Evolutionary conservation across 2,113 vertebrate species (phyloP), one percentile per base, ranked within the genome.

Genomic region (Ameiurus melas): DNA sequence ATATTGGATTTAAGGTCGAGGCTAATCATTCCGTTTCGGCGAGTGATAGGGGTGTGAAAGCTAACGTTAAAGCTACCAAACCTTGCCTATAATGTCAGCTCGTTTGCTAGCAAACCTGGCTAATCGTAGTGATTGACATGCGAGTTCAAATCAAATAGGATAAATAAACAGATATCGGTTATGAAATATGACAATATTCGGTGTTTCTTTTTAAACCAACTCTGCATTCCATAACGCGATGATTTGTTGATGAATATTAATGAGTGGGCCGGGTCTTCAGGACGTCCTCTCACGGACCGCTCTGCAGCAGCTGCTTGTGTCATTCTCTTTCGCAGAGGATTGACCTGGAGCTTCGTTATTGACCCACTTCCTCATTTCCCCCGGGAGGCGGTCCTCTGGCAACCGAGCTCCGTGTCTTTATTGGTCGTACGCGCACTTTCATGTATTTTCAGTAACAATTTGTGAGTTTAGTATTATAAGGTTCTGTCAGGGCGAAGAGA

Each of bases 231-330:
- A 71, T 33, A 73, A 8, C 4, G 19, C 25, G 25, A 19, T 51
- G 12, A 12, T 51, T 43, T 47, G 8, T 77, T 30, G 14, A 13
- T 12, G 51, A 78, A 36, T n/a, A 79, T 25, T 86, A 78, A 86
- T 14, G 20, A 68, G n/a, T 1, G 62, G n/a, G 9, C 60, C 0
- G n/a, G 25, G 68, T 33, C 43, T 27, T 68, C 39, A 36, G 22
- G 12, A 53, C 30, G 27, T 27, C 13, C 20, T 53, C 27, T 64
- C 47, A 87, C 81, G 70, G 85, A 81, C 47, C 60, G 33, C 62
- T 80, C 77, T 87, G 77, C 85, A 53, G 85, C 78, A 51, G 58
- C 39, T 79, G 3, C 25, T 4, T 36, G 36, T 85, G 68, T 85
- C 84, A 75, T 20, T 53, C 17, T 25, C 51, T 13, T 20, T 70